phyloP scores from a whole-genome alignment of 2,113 vertebrate species.

The Corydoras sp. region DNA sequence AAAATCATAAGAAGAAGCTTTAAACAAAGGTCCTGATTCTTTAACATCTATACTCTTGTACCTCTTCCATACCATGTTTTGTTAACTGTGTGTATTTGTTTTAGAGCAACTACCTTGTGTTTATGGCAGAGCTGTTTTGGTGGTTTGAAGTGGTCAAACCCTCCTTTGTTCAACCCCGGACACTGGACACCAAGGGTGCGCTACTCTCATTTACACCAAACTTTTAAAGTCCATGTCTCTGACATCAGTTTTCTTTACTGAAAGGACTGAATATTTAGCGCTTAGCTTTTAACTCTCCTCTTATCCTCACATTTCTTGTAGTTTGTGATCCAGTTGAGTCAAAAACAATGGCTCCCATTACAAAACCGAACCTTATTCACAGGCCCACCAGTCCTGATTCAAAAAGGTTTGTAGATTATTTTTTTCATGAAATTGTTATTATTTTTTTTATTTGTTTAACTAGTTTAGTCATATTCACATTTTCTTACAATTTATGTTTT shows the following conservation, averaged over 20 bases:
- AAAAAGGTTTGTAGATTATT: conserved; percentile 34
- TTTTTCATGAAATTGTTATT: not conserved
- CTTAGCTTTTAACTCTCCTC: no score
- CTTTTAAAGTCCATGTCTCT: not conserved
- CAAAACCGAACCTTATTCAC: conserved; percentile 58
- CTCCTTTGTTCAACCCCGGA: conserved; percentile 85
- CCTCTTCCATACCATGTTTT: not conserved
- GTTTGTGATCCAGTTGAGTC: conserved; percentile 50
- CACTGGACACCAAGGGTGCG: conserved; percentile 74
- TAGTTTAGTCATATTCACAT: no score
- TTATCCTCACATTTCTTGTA: not conserved
- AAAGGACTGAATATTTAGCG: no score
- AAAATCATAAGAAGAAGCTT: no score
- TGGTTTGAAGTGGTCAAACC: conserved; percentile 99
- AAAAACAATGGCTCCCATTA: conserved; percentile 57
- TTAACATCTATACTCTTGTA: not conserved
- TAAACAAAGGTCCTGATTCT: not conserved
- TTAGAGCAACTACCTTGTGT: conserved; percentile 95
- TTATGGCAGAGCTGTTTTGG: conserved; percentile 98
- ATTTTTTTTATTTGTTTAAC: no score
- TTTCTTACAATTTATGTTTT: no score
- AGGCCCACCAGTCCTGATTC: conserved; percentile 41
- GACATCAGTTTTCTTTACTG: no score
- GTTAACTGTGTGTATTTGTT: conserved; percentile 40
- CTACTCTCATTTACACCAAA: not conserved